These are phyloP conservation scores for Sitobion miscanthi DNA, from an alignment of 1,140 invertebrate genomes.

Conservation along the genomic window DNA sequence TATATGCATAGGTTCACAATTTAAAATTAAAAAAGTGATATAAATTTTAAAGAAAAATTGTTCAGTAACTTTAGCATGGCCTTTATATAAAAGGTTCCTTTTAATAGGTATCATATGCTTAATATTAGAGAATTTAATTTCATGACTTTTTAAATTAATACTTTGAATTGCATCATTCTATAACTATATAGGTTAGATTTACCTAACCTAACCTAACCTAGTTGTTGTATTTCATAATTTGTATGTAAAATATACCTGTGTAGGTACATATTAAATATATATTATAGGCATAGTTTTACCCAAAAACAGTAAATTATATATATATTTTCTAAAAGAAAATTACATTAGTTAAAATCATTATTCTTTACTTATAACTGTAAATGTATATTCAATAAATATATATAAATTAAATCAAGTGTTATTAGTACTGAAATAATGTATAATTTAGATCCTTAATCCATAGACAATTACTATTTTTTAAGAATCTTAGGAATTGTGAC, in stretches of 20 bases:
- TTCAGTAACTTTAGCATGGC: too few species aligned
- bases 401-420: background rate
- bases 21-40: background rate
- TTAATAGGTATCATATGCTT: background rate
- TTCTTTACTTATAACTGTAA: background rate
- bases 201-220: too few species aligned
- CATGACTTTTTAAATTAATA: too few species aligned
- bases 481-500: background rate
- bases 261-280: too few species aligned
- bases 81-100: background rate
- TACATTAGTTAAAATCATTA: background rate
- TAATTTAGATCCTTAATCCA: background rate
- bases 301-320: background rate
- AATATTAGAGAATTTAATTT: background rate
- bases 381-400: background rate
- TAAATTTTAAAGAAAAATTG: background rate
- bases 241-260: background rate
- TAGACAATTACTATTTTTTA: background rate
- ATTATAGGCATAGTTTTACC: too few species aligned
- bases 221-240: background rate
- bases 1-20: background rate
- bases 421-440: background rate
- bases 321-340: background rate
- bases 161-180: too few species aligned
- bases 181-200: background rate